Conservation (phyloP, 2,797 vertebrate species). For the Etheostoma nigrum region DNA sequence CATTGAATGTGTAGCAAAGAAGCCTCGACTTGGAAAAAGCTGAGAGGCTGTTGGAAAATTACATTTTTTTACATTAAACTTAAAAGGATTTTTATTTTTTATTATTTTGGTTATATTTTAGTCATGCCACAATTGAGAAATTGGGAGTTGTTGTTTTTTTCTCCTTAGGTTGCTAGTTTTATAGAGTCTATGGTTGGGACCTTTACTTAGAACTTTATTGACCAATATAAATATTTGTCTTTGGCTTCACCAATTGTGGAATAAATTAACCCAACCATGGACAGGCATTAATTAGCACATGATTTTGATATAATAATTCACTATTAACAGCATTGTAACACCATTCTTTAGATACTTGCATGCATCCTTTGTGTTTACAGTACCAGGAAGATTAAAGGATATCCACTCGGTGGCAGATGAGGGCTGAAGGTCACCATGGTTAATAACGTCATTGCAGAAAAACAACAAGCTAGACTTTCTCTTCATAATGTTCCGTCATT, state of each 20-base stretch:
- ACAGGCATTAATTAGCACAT: not conserved
- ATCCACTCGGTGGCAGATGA: not conserved
- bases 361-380: not conserved
- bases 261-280: not conserved
- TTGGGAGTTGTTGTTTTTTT: not conserved
- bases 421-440: not conserved
- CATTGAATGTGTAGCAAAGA: not conserved
- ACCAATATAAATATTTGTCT: not conserved
- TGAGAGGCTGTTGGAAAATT: not conserved
- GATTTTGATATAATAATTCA: not conserved
- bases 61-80: not conserved
- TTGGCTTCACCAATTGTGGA: not conserved
- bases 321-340: not conserved
- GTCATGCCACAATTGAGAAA: not conserved
- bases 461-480: constrained; percentile 7
- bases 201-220: not conserved
- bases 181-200: too few relatives aligned
- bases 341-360: not conserved
- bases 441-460: not conserved
- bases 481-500: not conserved
- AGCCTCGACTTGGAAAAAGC: not conserved
- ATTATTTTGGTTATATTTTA: not conserved
- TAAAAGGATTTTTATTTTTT: not conserved
- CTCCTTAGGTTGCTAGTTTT: too few relatives aligned
- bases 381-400: not conserved